A percentile compares a stretch with the other conserved stretches of the same genome.
These are phyloP conservation scores for Sminthopsis crassicaudata DNA, from an alignment of 2,113 vertebrate species.

Conservation along the genomic window DNA sequence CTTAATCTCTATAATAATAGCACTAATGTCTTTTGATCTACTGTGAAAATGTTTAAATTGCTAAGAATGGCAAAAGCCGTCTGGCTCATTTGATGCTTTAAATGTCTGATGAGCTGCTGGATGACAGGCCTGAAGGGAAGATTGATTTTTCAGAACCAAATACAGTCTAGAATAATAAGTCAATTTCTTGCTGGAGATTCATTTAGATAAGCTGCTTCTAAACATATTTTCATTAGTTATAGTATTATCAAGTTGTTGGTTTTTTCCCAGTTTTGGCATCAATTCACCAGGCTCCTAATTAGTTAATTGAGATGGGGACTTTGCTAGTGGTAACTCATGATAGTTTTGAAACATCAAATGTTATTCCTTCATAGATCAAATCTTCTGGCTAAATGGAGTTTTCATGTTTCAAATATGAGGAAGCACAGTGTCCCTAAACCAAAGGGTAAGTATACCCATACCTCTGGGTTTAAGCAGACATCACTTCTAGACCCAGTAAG, in stretches of 20 bases:
- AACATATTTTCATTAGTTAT: conserved; percentile 71
- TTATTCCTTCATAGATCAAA: conserved; percentile 30
- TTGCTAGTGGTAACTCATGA: conserved; percentile 35
- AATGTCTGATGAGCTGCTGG: conserved; percentile 67
- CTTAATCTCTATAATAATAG: conserved; percentile 75
- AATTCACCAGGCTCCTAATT: conserved; percentile 46
- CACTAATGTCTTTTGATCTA: conserved; percentile 70
- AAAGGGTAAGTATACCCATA: neutral
- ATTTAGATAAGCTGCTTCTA: conserved; percentile 69
- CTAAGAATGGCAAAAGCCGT: conserved; percentile 69
- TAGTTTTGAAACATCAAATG: conserved; percentile 25
- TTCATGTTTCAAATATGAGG: neutral
- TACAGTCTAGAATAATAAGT: conserved; percentile 53
- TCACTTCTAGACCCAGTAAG: neutral
- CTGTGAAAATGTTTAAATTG: conserved; percentile 70
- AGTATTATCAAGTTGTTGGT: conserved; percentile 54
- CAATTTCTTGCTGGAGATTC: conserved; percentile 67
- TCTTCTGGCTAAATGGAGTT: neutral
- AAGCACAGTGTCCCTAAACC: neutral
- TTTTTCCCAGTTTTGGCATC: conserved; percentile 43
- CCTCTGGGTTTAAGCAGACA: neutral
- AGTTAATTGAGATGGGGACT: conserved; percentile 32
- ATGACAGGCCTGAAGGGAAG: conserved; percentile 63
- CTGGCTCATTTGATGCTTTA: conserved; percentile 68
- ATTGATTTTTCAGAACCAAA: conserved; percentile 66